Conservation (phyloP, 2,888 invertebrate genomes). For the Petrophora chlorosata region DNA sequence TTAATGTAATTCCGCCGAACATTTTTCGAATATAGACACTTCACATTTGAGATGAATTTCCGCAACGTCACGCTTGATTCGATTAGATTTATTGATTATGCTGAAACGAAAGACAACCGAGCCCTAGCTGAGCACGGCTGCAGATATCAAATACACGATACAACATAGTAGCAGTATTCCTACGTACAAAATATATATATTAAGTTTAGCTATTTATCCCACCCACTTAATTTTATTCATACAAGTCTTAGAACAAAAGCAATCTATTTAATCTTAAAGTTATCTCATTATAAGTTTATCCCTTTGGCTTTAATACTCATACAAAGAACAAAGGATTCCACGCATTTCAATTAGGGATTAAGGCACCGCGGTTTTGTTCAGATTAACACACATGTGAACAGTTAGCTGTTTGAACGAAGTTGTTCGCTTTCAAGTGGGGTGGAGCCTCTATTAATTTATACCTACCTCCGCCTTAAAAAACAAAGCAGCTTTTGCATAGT, state of each 20-base stretch:
- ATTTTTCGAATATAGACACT: too few species aligned
- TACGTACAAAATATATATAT: too few species aligned
- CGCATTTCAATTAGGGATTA: constrained; percentile 59
- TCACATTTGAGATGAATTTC: too few species aligned
- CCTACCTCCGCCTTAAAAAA: not conserved
- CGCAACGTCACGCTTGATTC: too few species aligned
- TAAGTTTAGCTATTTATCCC: too few species aligned
- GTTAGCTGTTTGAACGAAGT: constrained; percentile 9
- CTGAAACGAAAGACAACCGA: too few species aligned
- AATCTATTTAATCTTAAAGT: constrained; percentile 30
- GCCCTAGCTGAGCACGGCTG: too few species aligned
- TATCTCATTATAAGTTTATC: constrained; percentile 41
- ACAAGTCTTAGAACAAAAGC: constrained; percentile 21
- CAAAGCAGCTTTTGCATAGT: too few species aligned
- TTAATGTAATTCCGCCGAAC: too few species aligned
- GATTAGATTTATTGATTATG: too few species aligned
- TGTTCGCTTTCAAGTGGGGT: constrained; percentile 5
- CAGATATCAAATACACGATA: too few species aligned
- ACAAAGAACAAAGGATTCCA: constrained; percentile 60
- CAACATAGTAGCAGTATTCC: too few species aligned
- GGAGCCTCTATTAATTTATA: not conserved
- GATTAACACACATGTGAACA: constrained; percentile 29
- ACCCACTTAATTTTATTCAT: constrained; percentile 11
- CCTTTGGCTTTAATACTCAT: constrained; percentile 46
- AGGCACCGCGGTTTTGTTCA: constrained; percentile 44